phyloP scores from a whole-genome alignment of 1,140 invertebrate genomes.

The Chelonus insularis region DNA sequence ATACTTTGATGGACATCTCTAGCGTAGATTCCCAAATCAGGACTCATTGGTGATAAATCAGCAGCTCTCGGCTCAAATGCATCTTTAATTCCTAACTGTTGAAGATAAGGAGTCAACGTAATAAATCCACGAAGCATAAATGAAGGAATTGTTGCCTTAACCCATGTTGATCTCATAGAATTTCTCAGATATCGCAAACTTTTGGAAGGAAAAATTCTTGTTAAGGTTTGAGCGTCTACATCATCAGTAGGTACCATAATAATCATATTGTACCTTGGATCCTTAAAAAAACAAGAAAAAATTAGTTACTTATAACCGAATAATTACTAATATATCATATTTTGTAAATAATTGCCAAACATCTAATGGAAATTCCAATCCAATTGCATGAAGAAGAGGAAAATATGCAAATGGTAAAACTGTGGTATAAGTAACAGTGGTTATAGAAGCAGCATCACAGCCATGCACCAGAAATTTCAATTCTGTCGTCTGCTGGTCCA shows the following conservation, averaged over 20 bases:
- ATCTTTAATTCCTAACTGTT: slow-evolving; percentile 75
- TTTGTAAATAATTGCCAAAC: slow-evolving; percentile 48
- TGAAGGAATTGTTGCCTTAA: slow-evolving; percentile 74
- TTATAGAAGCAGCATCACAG: slow-evolving; percentile 49
- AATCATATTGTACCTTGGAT: slow-evolving; percentile 60
- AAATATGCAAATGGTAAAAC: slow-evolving; percentile 76
- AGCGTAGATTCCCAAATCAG: slow-evolving; percentile 72
- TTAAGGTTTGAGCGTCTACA: slow-evolving; percentile 51
- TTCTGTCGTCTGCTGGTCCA: slow-evolving; percentile 42
- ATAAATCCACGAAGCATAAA: slow-evolving; percentile 78
- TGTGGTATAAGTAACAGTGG: slow-evolving; percentile 69
- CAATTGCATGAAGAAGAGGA: slow-evolving; percentile 69
- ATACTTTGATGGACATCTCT: slow-evolving; percentile 81
- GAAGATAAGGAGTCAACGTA: slow-evolving; percentile 73
- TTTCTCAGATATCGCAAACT: slow-evolving; percentile 68
- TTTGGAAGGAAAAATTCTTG: slow-evolving; percentile 47
- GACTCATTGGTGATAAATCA: slow-evolving; percentile 76
- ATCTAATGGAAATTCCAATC: slow-evolving; percentile 75
- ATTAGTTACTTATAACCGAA: not conserved
- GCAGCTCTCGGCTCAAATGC: slow-evolving; percentile 76
- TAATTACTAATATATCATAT: not conserved
- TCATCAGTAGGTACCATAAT: slow-evolving; percentile 57
- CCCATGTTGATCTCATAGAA: slow-evolving; percentile 68
- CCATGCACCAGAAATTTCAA: slow-evolving; percentile 55
- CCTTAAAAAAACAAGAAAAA: slow-evolving; percentile 44